Conservation (phyloP, 2,113 vertebrate genomes). For the Phasianus colchicus region DNA sequence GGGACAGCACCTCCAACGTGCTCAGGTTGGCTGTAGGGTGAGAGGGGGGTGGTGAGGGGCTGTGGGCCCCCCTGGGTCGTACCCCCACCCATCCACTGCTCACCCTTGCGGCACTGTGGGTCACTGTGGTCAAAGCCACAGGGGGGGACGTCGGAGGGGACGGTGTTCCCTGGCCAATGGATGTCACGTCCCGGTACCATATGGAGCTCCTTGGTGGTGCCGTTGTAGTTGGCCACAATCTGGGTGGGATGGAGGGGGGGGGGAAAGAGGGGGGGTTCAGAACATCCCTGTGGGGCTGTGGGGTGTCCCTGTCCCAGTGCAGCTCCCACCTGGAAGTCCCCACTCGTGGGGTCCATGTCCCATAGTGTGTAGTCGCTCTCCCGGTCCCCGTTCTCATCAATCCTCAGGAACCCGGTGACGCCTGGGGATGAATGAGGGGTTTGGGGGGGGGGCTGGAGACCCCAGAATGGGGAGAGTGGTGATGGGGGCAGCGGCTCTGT, state of each 20-base stretch:
- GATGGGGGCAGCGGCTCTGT: not conserved
- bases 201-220: constrained; percentile 82
- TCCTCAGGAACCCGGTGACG: constrained; percentile 84
- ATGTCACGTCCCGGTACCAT: constrained; percentile 76
- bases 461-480: not conserved
- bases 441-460: fast-evolving
- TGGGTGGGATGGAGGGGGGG: not conserved
- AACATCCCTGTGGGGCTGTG: fast-evolving
- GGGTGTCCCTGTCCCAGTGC: fast-evolving
- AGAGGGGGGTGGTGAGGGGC: not conserved
- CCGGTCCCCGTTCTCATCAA: constrained; percentile 88
- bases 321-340: constrained; percentile 83
- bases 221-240: constrained; percentile 89
- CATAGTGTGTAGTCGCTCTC: constrained; percentile 91
- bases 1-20: constrained; percentile 88
- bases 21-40: constrained; percentile 80
- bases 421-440: constrained; percentile 67
- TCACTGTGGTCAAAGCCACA: constrained; percentile 89
- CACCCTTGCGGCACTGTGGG: constrained; percentile 83
- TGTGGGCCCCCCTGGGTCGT: not conserved
- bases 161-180: constrained; percentile 83
- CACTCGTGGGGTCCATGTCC: constrained; percentile 84
- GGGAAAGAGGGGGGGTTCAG: not conserved
- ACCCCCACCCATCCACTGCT: fast-evolving
- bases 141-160: constrained; percentile 84